Percentiles rank a stretch among this genome's conserved stretches.
phyloP scores from a whole-genome alignment of 2,888 invertebrate species.

The Stenurella melanura region DNA sequence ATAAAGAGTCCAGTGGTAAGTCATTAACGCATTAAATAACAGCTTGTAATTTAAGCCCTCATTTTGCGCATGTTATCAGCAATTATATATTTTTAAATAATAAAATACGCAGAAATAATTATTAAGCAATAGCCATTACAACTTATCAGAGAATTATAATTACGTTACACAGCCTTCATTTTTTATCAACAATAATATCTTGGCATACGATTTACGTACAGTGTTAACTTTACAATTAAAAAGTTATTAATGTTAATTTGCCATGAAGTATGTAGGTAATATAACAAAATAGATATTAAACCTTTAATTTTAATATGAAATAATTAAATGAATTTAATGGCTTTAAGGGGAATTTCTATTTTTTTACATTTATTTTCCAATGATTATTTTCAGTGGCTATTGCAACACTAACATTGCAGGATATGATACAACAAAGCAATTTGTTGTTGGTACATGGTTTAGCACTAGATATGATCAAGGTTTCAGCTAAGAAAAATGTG shows the following conservation, averaged over 20 bases:
- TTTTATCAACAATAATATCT: conserved; percentile 5
- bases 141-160: neutral
- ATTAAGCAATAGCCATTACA: conserved; percentile 1
- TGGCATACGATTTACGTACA: neutral
- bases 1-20: neutral
- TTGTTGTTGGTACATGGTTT: neutral
- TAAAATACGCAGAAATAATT: neutral
- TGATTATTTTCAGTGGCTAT: neutral
- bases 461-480: neutral
- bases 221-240: neutral
- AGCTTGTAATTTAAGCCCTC: neutral
- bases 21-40: neutral
- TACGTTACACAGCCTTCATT: neutral
- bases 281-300: neutral
- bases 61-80: neutral
- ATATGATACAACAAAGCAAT: neutral
- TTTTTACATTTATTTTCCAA: neutral
- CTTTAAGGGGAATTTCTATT: neutral
- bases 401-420: neutral
- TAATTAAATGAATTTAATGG: neutral
- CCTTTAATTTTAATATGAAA: neutral
- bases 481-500: neutral
- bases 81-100: neutral
- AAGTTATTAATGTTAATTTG: conserved; percentile 1
- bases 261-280: neutral